Conservation (phyloP, 2,797 vertebrate genomes). For the Parambassis ranga region DNA sequence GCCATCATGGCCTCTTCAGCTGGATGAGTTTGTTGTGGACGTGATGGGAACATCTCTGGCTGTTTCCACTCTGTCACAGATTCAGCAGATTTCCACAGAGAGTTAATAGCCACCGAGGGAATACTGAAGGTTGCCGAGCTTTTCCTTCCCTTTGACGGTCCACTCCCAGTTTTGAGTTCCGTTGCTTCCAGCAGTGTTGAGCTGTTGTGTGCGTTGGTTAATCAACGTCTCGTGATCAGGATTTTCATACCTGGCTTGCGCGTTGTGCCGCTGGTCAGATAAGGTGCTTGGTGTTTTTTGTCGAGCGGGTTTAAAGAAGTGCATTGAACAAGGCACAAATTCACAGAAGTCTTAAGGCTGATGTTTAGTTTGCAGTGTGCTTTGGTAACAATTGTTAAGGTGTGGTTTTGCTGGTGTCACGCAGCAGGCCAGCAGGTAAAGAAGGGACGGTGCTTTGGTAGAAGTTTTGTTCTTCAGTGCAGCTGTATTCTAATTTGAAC, state of each 20-base stretch:
- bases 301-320: no score
- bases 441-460: neutral
- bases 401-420: neutral
- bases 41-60: slow-evolving; percentile 43
- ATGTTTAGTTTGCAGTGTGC: neutral
- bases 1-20: slow-evolving; percentile 1
- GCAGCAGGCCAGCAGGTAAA: neutral
- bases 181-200: neutral
- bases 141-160: slow-evolving; percentile 17
- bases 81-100: slow-evolving; percentile 40
- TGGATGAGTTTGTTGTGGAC: slow-evolving; percentile 19
- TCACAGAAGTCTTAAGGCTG: neutral
- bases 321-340: no score
- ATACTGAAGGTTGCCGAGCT: neutral
- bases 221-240: slow-evolving; percentile 38
- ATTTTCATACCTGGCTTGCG: slow-evolving; percentile 46
- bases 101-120: slow-evolving; percentile 15
- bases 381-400: neutral
- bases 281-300: no score
- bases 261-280: neutral
- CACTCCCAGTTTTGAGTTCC: slow-evolving; percentile 5
- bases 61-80: slow-evolving; percentile 32
- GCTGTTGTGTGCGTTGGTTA: slow-evolving; percentile 1
- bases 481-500: neutral
- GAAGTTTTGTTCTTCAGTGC: neutral